Evolutionary conservation across 2,113 vertebrate species (phyloP).

Genomic region (Phalacrocorax carbo): DNA sequence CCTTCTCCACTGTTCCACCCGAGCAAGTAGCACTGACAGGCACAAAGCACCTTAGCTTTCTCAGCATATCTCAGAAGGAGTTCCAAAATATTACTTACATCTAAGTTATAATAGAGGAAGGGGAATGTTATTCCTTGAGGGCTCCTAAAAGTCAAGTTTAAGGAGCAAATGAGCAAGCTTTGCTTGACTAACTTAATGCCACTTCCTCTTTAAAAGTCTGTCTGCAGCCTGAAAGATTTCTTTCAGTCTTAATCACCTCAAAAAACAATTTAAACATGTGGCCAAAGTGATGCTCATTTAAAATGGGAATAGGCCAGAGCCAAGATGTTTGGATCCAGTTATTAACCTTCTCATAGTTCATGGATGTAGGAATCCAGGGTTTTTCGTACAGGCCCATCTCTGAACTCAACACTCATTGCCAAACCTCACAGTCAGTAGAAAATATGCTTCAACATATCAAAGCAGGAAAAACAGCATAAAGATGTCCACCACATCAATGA

Average conservation of each 20-base stretch:
- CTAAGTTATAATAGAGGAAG: constrained; percentile 14
- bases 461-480: constrained; percentile 23
- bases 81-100: constrained; percentile 12
- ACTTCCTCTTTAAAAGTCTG: constrained; percentile 40
- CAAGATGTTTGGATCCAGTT: constrained; percentile 25
- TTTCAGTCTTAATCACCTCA: constrained; percentile 19
- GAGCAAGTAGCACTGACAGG: not conserved
- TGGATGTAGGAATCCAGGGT: not conserved
- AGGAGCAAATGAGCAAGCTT: constrained; percentile 59
- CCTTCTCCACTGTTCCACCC: not conserved
- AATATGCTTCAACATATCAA: constrained; percentile 36
- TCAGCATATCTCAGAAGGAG: not conserved
- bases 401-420: not conserved
- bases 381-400: constrained; percentile 21
- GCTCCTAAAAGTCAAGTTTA: constrained; percentile 61
- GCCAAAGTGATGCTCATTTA: constrained; percentile 6
- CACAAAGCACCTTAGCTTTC: not conserved
- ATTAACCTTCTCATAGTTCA: constrained; percentile 17
- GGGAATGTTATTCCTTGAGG: not conserved
- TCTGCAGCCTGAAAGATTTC: constrained; percentile 19
- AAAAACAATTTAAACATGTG: constrained; percentile 16
- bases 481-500: constrained; percentile 42
- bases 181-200: constrained; percentile 12
- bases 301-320: not conserved
- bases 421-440: constrained; percentile 52